Evolutionary conservation across 2,113 vertebrate species (phyloP), one percentile per base, ranked within the genome.

Genomic region (Peromyscus californicus): DNA sequence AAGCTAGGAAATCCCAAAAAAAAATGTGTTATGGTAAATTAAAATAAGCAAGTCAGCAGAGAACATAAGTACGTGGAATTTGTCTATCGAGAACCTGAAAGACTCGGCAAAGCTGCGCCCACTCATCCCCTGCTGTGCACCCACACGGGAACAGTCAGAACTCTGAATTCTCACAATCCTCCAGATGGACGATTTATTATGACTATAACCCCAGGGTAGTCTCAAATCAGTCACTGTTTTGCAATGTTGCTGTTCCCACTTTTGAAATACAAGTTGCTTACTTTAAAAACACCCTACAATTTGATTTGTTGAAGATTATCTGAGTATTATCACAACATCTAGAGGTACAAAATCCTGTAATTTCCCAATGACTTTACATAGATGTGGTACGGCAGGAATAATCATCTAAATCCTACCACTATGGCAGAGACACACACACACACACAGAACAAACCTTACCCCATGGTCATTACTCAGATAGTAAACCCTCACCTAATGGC

Each of bases 231-330:
- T 82, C 54, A 78, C 0, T n/a, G 42, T 89, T 75, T 48, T 96
- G 26, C 72, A 65, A 76, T 76, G 75, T 79, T 72, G 24, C 57
- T 82, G 63, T 82, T 96, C 51, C 31, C 63, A 33, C 10, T 94
- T 82, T 92, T 95, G 26, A 96, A 89, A 95, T 92, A 94, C 42
- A 87, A 93, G 78, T 59, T 93, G 84, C 67, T 75, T 45, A 48
- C 48, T 79, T 80, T 59, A 36, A 86, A 72, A 67, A 70, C 72
- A 92, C 79, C 84, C 75, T 22, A 92, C 91, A 91, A 84, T 80
- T 80, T 91, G 48, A 95, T 59, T 95, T 96, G 26, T 82, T 96
- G n/a, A 90, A 90, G 54, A 96, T 70, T 76, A 85, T 57, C 48
- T 95, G 57, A 17, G 90, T 89, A 76, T 86, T 79, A 31, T 59